Percentiles rank a stretch among this genome's conserved stretches.
These are phyloP conservation scores for Adelosebastes latens DNA, from an alignment of 2,797 vertebrate species.

Conservation along the genomic window DNA sequence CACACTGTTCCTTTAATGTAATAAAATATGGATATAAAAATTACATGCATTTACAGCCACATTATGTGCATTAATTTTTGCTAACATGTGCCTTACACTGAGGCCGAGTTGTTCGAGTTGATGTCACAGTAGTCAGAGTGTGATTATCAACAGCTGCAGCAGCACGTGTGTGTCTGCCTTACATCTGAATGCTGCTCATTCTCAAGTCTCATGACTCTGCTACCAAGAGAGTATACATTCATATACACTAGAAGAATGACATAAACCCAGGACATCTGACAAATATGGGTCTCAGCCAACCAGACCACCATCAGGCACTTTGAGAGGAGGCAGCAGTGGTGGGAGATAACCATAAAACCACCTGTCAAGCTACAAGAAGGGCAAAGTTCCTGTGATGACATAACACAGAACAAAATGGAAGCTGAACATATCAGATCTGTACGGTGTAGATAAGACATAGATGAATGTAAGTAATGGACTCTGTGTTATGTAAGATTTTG, in stretches of 20 bases:
- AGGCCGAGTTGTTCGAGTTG: not conserved
- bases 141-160: constrained; percentile 36
- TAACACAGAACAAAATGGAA: constrained; percentile 33
- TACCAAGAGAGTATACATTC: not conserved
- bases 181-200: not conserved
- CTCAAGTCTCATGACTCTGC: not conserved
- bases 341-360: constrained; percentile 29
- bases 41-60: not conserved
- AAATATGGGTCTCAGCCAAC: not conserved
- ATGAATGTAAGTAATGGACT: not conserved
- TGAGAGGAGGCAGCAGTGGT: not conserved
- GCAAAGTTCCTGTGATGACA: constrained; percentile 19
- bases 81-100: not conserved
- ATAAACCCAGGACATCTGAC: not conserved
- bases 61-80: not conserved
- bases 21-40: not conserved
- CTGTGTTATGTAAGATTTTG: not conserved
- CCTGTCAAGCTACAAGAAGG: constrained; percentile 38
- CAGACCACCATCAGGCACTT: not conserved
- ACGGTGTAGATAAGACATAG: not conserved
- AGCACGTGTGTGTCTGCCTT: not conserved
- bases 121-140: constrained; percentile 11
- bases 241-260: not conserved
- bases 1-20: no score
- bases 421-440: not conserved